A percentile compares a stretch with the other conserved stretches of the same genome.
Evolutionary conservation across 2,888 invertebrate genomes (phyloP).

Genomic region (Homarus gammarus): DNA sequence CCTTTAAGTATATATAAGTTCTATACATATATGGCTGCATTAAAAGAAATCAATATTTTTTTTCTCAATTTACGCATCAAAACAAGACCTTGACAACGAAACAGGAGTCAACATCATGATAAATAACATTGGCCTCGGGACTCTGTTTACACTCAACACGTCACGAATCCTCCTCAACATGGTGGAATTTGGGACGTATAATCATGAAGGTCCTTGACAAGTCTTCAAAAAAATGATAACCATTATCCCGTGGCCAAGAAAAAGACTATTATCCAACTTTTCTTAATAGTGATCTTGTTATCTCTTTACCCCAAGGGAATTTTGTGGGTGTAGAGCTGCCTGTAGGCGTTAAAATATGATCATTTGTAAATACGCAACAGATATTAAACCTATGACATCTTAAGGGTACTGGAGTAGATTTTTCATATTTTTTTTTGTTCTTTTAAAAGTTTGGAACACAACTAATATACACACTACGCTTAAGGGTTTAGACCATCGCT

Average conservation of each 20-base stretch:
- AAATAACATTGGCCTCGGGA: too few relatives aligned
- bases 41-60: too few relatives aligned
- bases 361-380: constrained; percentile 56
- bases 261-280: too few relatives aligned
- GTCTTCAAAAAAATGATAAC: neutral
- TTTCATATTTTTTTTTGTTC: constrained; percentile 10
- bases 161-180: neutral
- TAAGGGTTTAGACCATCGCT: too few relatives aligned
- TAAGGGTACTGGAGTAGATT: constrained; percentile 27
- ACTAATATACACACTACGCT: constrained; percentile 35
- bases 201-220: neutral
- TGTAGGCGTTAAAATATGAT: constrained; percentile 42
- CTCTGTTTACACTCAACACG: too few relatives aligned
- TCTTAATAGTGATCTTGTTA: too few relatives aligned
- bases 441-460: constrained; percentile 16
- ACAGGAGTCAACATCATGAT: too few relatives aligned
- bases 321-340: constrained; percentile 22
- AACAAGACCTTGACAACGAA: neutral
- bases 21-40: too few relatives aligned
- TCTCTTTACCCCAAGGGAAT: too few relatives aligned
- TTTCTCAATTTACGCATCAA: too few relatives aligned
- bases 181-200: neutral
- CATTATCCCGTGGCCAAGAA: neutral
- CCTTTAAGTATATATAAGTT: too few relatives aligned
- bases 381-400: constrained; percentile 52